Base-by-base conservation (phyloP, 92 coral and sea anemone genomes). In the Ricordea florida region DNA sequence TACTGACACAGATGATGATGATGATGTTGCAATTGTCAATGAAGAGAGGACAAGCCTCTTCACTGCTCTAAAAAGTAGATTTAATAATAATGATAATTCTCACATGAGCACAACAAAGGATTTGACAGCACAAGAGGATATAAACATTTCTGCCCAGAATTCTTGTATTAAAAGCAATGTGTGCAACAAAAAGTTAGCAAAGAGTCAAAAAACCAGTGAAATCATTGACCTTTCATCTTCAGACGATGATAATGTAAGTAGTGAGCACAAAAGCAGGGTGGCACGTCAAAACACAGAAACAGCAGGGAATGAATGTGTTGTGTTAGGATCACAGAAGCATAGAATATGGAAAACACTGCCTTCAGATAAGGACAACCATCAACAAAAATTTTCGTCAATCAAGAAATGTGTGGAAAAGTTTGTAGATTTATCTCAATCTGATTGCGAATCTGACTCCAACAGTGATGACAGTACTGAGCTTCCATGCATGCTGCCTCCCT, bases 161-260 rank as follows among this genome's bases (percentile, higher is more conserved):
- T 18, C 56, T 72, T 14, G 30, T 44, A 23, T 4, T 16, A 5
- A 22, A 6, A 10, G 18, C 1, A 10, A 3, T 14, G 38, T 36
- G n/a, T 38, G 24, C 6, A 46, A 15, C 10, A 37, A 36, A 82
- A 22, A 8, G 7, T 5, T 14, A 40, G 13, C 15, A 29, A 26
- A 47, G 18, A 22, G 4, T 16, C 47, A 49, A 15, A 27, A 50
- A 3, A 60, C 83, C 38, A 80, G 87, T 53, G 63, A 70, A 22
- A 86, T 86, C 6, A 48, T 86, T 80, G 92, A 80, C 34, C 50
- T 86, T 22, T 80, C 87, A 21, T 80, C 68, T 66, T 83, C 71
- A 36, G 91, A 80, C 42, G 70, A 66, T 80, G 72, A 73, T n/a
- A 42, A 71, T 24, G 47, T 24, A 33, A 70, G 32, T 18, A 34